Evolutionary conservation across 2,113 vertebrate species (phyloP).

Genomic region (Silurus asotus): DNA sequence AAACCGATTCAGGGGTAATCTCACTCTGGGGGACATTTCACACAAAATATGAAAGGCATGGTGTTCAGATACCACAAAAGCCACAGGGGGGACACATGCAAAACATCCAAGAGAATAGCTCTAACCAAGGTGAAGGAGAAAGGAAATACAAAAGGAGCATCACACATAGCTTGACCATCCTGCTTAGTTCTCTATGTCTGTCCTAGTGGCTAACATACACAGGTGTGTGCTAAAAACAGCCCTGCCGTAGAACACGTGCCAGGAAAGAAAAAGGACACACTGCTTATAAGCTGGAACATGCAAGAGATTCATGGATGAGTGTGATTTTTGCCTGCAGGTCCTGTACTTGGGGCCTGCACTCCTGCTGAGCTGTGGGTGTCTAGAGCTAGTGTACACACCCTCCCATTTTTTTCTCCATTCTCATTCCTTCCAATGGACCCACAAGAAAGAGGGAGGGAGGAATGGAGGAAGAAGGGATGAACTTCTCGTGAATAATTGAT

Average conservation of each 20-base stretch:
- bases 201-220: conserved; percentile 33
- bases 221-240: conserved; percentile 47
- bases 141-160: neutral
- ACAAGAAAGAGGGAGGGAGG: conserved; percentile 13
- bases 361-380: conserved; percentile 42
- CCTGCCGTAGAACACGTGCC: conserved; percentile 12
- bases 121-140: neutral
- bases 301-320: conserved; percentile 24
- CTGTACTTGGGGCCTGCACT: conserved; percentile 23
- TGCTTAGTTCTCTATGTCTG: neutral
- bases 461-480: conserved; percentile 34
- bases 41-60: conserved; percentile 66
- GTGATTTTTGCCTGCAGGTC: conserved; percentile 35
- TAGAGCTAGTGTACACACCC: conserved; percentile 10
- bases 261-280: neutral
- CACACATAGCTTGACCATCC: neutral
- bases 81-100: conserved; percentile 32
- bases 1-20: conserved; percentile 64
- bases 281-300: neutral
- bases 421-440: conserved; percentile 35
- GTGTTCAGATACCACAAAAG: conserved; percentile 42
- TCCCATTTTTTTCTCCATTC: conserved; percentile 25
- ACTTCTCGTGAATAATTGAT: conserved; percentile 71
- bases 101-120: conserved; percentile 29
- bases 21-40: conserved; percentile 63